phyloP scores from a whole-genome alignment of 2,888 invertebrate species.

The Dolomedes plantarius region DNA sequence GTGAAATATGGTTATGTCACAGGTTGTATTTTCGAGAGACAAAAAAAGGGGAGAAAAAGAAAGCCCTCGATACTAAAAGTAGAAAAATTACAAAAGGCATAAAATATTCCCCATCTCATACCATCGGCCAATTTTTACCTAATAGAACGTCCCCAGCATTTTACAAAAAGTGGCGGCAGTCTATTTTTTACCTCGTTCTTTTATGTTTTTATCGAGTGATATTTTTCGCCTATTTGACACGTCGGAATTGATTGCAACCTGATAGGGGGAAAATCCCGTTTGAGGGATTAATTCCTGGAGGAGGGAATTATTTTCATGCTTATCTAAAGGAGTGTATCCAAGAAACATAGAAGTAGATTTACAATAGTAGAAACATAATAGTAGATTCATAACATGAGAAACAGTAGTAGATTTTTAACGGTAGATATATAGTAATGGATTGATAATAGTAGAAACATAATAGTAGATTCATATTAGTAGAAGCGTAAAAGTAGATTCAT shows the following conservation, averaged over 20 bases:
- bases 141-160: neutral
- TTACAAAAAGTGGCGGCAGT: neutral
- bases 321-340: too few relatives aligned
- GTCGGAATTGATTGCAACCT: neutral
- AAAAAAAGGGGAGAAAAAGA: slow-evolving; percentile 30
- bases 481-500: too few relatives aligned
- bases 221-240: neutral
- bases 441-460: too few relatives aligned
- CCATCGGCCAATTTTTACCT: neutral
- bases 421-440: too few relatives aligned
- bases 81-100: neutral
- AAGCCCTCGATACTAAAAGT: neutral
- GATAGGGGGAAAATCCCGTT: neutral
- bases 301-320: too few relatives aligned
- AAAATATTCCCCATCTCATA: neutral
- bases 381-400: too few relatives aligned
- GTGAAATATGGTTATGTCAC: slow-evolving; percentile 65
- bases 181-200: neutral
- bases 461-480: too few relatives aligned
- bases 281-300: neutral
- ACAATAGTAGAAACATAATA: too few relatives aligned
- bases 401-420: too few relatives aligned
- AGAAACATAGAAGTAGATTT: too few relatives aligned
- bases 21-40: slow-evolving; percentile 56
- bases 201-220: neutral